These are phyloP conservation scores for Zygogramma bicolorata DNA, from an alignment of 2,888 invertebrate genomes.

Conservation along the genomic window DNA sequence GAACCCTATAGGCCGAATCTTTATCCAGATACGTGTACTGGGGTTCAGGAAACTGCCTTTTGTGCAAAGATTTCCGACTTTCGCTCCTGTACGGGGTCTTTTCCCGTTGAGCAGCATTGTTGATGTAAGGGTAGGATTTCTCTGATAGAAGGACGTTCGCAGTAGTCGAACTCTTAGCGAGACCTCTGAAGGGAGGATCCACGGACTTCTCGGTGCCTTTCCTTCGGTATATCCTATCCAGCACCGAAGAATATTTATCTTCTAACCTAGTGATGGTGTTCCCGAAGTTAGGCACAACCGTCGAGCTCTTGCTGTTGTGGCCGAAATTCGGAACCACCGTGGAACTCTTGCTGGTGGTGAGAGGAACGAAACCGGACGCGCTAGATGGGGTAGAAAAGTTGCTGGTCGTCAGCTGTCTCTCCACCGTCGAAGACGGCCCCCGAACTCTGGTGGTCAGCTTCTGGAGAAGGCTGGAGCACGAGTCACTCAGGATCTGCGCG, in stretches of 20 bases:
- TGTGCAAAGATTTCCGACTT: conserved; percentile 58
- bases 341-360: conserved; percentile 58
- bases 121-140: conserved; percentile 74
- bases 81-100: conserved; percentile 75
- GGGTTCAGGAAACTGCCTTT: conserved; percentile 58
- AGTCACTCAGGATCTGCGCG: conserved; percentile 87
- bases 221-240: conserved; percentile 78
- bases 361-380: conserved; percentile 42
- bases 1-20: conserved; percentile 60
- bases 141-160: conserved; percentile 76
- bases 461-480: conserved; percentile 87
- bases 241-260: conserved; percentile 82
- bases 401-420: conserved; percentile 58
- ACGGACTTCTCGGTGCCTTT: conserved; percentile 78
- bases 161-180: conserved; percentile 80
- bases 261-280: conserved; percentile 77
- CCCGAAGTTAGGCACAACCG: conserved; percentile 62
- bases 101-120: conserved; percentile 70
- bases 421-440: conserved; percentile 75
- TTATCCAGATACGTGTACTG: conserved; percentile 63
- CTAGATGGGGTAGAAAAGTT: conserved; percentile 20
- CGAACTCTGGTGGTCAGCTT: conserved; percentile 80
- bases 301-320: conserved; percentile 54
- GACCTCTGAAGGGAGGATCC: conserved; percentile 70
- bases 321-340: conserved; percentile 63